phyloP scores from a whole-genome alignment of 2,113 vertebrate species.

The Ornithorhynchus anatinus region DNA sequence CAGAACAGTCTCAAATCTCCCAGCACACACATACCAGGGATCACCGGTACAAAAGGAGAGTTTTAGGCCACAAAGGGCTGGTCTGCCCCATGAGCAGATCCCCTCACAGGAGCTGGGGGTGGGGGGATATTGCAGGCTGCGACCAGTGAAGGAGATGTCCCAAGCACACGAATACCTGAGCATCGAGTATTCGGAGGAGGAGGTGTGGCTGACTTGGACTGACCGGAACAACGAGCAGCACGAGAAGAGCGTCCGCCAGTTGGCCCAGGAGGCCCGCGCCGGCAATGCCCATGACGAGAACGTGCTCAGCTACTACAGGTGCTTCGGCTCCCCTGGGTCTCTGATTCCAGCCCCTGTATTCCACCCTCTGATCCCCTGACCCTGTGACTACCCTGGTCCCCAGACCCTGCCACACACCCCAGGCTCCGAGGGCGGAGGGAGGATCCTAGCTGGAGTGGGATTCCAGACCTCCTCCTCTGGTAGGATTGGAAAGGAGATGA shows the following conservation, averaged over 20 bases:
- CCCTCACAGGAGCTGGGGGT: neutral
- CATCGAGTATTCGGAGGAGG: conserved; percentile 91
- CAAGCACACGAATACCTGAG: conserved; percentile 80
- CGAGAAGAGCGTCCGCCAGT: conserved; percentile 91
- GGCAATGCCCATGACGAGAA: conserved; percentile 94
- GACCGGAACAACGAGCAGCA: conserved; percentile 88
- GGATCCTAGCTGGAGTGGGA: no score
- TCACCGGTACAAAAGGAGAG: no score
- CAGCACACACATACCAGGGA: no score
- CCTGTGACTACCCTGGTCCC: fast-evolving
- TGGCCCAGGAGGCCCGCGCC: conserved; percentile 91
- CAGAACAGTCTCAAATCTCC: no score
- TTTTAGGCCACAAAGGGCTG: no score
- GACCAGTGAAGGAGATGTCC: conserved; percentile 83
- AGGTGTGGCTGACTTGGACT: conserved; percentile 95
- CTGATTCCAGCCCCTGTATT: fast-evolving
- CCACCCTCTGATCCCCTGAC: neutral
- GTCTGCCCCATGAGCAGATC: neutral
- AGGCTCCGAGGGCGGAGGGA: no score
- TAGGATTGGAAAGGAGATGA: no score
- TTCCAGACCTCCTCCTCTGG: no score
- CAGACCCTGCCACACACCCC: neutral
- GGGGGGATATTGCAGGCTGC: conserved; percentile 69
- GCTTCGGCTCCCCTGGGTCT: conserved; percentile 69
- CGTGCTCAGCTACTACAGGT: conserved; percentile 96